Conservation (phyloP, 2,797 vertebrate species). For the Erithacus rubecula region DNA sequence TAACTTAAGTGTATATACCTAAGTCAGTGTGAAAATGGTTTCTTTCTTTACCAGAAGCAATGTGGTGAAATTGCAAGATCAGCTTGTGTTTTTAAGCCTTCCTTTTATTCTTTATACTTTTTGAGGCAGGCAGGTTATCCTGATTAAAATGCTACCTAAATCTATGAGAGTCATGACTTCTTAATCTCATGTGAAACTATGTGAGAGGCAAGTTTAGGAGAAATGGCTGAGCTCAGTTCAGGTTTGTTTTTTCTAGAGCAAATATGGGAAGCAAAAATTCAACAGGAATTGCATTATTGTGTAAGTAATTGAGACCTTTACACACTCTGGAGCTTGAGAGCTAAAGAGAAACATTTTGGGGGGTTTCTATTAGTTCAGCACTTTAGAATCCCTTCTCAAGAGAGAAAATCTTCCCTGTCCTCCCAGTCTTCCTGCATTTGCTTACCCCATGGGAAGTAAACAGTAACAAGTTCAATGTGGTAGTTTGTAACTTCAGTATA, state of each 20-base stretch:
- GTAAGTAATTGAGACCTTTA: rapidly evolving
- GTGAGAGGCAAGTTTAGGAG: neutral
- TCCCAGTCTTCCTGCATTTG: neutral
- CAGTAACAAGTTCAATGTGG: neutral
- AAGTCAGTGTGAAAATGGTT: neutral
- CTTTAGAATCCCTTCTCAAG: neutral
- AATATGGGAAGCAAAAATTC: neutral
- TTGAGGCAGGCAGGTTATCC: neutral
- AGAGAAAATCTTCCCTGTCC: neutral
- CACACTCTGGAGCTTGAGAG: neutral
- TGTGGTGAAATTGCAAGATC: neutral
- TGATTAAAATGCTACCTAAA: neutral
- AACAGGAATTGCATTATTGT: neutral
- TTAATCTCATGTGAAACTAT: neutral
- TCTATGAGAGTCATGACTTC: neutral
- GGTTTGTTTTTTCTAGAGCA: neutral
- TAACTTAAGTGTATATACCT: neutral
- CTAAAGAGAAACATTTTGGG: neutral
- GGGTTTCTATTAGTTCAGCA: rapidly evolving
- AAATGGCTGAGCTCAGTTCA: neutral
- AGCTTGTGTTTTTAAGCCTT: neutral
- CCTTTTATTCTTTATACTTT: neutral
- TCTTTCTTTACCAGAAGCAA: neutral
- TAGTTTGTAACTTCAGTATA: neutral
- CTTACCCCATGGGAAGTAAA: neutral